Percentiles rank a stretch among this genome's conserved stretches.
Evolutionary conservation across 2,888 invertebrate genomes (phyloP).

Genomic region (Sabatieria punctata): DNA sequence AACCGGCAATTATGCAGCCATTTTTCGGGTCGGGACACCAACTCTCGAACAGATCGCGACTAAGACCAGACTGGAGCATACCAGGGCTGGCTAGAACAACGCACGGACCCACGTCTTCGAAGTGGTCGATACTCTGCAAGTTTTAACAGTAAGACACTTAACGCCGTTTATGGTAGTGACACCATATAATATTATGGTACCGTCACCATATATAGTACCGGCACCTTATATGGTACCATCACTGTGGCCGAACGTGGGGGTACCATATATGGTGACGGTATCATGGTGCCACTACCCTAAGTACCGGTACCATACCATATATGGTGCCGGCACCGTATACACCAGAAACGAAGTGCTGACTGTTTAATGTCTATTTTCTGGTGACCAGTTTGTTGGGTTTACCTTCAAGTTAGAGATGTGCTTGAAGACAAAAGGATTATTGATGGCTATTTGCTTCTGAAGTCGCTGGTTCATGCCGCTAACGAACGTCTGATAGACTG

Average conservation of each 20-base stretch:
- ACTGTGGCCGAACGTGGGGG: too few species aligned
- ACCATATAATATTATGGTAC: too few species aligned
- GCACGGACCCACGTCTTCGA: conserved; percentile 97
- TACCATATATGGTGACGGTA: too few species aligned
- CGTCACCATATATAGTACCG: too few species aligned
- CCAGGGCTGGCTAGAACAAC: conserved; percentile 99
- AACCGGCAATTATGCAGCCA: conserved; percentile 91
- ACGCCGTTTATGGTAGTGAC: too few species aligned
- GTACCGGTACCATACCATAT: too few species aligned
- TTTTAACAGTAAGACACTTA: too few species aligned
- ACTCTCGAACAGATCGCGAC: conserved; percentile 86
- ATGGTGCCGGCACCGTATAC: too few species aligned
- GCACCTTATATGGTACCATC: too few species aligned
- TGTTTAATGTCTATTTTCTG: not conserved
- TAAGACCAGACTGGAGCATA: conserved; percentile 98
- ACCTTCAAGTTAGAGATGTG: conserved; percentile 53
- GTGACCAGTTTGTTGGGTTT: not conserved
- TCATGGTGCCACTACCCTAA: too few species aligned
- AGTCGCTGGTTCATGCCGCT: conserved; percentile 99
- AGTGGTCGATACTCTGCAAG: conserved; percentile 85
- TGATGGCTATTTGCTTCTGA: conserved; percentile 81
- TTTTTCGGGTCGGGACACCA: conserved; percentile 98
- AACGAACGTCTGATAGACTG: conserved; percentile 97
- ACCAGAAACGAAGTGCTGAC: not conserved
- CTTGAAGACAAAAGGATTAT: conserved; percentile 94